Base-by-base conservation (phyloP, 2,888 invertebrate genomes). In the Drosophila robusta region DNA sequence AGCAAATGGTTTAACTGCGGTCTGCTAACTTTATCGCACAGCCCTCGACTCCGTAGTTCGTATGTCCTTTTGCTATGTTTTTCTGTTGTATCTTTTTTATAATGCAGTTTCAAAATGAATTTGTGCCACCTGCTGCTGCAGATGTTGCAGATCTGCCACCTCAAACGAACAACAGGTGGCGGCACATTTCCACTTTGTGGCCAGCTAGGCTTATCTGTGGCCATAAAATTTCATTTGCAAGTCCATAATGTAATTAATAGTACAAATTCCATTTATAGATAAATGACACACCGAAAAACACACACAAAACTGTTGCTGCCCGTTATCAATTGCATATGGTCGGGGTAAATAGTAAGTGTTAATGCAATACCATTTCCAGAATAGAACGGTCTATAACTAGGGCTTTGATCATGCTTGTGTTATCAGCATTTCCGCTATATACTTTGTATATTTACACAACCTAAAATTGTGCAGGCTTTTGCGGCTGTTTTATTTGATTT, bases 21-120 rank as follows among this genome's bases (percentile, higher is more conserved):
- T 29, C 11, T 42, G 12, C 7, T 26, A 18, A 50, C 14, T 16
- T n/a, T 22, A 18, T 34, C 4, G 14, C 9, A 18, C 34, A 34
- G 9, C 65, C 77, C 73, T 70, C 60, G 54, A 29, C 9, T 26
- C 4, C 9, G 22, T 9, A 24, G 16, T 39, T 38, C 34, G 36
- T n/a, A n/a, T 54, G 22, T 39, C 4, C 32, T 49, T 47, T 34
- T 38, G 29, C 12, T 45, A n/a, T 14, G 3, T 26, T 9, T 54
- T 32, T 38, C 16, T 26, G 34, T 38, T 24, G 6, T 12, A 24
- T 32, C 18, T 60, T 65, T 64, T 54, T 42, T 44, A 47, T 51
- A 85, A 71, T 75, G 65, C 71, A 73, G 64, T 89, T 87, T 84
- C 46, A 80, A 89, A 85, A 89, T 89, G 76, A 75, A 78, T 89